Evolutionary conservation across 2,888 invertebrate genomes (phyloP), one percentile per base, ranked within the genome.

Genomic region (Hanleya hanleyi): DNA sequence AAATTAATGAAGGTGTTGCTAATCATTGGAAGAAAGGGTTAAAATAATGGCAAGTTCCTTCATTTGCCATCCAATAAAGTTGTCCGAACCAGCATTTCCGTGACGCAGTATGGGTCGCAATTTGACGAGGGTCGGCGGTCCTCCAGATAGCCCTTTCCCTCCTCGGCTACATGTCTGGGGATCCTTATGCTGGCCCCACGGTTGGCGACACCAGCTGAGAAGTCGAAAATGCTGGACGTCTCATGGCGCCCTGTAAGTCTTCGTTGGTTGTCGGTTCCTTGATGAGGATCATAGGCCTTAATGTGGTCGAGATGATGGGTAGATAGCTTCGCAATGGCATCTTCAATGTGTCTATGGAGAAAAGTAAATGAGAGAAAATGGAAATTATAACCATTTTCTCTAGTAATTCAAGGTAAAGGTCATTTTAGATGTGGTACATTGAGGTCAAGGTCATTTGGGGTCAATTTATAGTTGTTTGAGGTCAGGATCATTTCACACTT

Each of bases 151-250:
- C 98, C 97, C 90, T 95, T 95, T 91, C 96, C 95, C 12, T 96
- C 95, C 83, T 96, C 96, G 47, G 96, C 96, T 26, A 96, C 96
- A 2, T 94, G 77, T 1, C 76, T 70, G 1, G 82, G 80, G 12
- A 82, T 78, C 15, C 74, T 38, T 1, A 71, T 49, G 7, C 67
- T 74, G 18, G 74, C 64, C 67, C 95, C 96, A 81, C 97, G 95
- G 91, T 96, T 96, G 36, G 97, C 97, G 12, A 97, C 96, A 68
- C 93, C 88, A 69, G 95, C 95, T 84, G 96, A 96, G 91, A 98
- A 98, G 91, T 98, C 96, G 90, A 96, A 95, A 90, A 98, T 98
- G 84, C 95, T 96, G 87, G 97, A 97, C 4, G 98, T 98, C 92
- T 99, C 98, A 90, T 96, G 97, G 83, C 93, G 93, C 73, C 98